These are phyloP conservation scores for Bujurquina vittata DNA, from an alignment of 2,113 vertebrate genomes.

Conservation along the genomic window DNA sequence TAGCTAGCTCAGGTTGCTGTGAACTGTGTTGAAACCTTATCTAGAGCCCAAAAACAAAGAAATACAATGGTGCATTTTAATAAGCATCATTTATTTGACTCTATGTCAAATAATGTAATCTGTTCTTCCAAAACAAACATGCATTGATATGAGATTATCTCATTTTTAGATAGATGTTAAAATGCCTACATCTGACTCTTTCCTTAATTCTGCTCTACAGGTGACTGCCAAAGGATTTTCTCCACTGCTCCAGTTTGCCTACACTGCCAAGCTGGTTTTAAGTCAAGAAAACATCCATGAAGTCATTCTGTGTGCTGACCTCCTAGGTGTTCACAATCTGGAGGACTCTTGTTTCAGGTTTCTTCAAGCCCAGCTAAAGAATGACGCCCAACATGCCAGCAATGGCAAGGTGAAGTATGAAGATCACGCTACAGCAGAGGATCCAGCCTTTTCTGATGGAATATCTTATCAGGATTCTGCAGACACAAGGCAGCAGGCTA, in stretches of 20 bases:
- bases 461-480: conserved; percentile 46
- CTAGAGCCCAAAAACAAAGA: too few species aligned
- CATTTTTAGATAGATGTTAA: background rate
- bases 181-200: background rate
- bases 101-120: too few species aligned
- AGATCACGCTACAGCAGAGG: conserved; percentile 69
- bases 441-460: conserved; percentile 38
- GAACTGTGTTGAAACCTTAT: background rate
- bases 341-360: conserved; percentile 96
- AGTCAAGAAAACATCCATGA: conserved; percentile 94
- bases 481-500: conserved; percentile 76
- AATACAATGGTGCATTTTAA: too few species aligned
- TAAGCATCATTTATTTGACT: too few species aligned
- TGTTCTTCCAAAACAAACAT: background rate
- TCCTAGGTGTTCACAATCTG: conserved; percentile 93
- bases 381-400: conserved; percentile 73
- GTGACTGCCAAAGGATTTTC: conserved; percentile 94
- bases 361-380: conserved; percentile 90
- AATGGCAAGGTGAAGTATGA: conserved; percentile 76
- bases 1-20: background rate
- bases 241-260: conserved; percentile 95
- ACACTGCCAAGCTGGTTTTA: conserved; percentile 95
- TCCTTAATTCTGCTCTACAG: conserved; percentile 68
- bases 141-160: background rate
- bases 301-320: conserved; percentile 92